phyloP scores from a whole-genome alignment of 2,888 invertebrate species.

The Lasioglossum zephyrum region DNA sequence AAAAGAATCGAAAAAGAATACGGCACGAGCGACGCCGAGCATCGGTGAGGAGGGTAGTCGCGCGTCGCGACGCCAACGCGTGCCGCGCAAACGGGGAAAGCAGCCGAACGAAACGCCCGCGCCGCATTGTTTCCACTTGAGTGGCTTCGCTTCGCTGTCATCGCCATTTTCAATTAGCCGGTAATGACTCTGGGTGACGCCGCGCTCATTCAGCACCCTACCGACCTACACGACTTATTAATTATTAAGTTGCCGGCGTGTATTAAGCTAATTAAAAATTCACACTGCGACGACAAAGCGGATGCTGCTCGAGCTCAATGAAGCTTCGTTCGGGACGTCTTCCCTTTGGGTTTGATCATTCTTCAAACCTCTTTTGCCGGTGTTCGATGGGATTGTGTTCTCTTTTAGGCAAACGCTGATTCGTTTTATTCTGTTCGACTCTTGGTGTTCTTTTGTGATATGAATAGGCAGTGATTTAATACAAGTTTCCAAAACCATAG shows the following conservation, averaged over 20 bases:
- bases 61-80: constrained; percentile 23
- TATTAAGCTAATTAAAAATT: constrained; percentile 81
- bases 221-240: constrained; percentile 75
- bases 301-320: constrained; percentile 49
- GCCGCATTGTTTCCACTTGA: constrained; percentile 77
- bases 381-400: background rate
- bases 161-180: constrained; percentile 82
- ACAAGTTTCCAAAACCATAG: background rate
- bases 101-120: constrained; percentile 54
- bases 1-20: constrained; percentile 5
- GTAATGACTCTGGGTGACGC: constrained; percentile 78
- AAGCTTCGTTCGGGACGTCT: constrained; percentile 61
- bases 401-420: background rate
- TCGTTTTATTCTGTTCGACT: background rate
- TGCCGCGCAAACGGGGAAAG: constrained; percentile 13
- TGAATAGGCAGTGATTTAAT: background rate
- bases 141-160: constrained; percentile 75
- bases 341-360: constrained; percentile 11
- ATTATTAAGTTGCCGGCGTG: constrained; percentile 77
- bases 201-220: constrained; percentile 61
- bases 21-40: constrained; percentile 1
- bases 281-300: constrained; percentile 72
- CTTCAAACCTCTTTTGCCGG: background rate
- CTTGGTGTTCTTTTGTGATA: background rate
- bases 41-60: constrained; percentile 22